Evolutionary conservation across 2,797 vertebrate species (phyloP).

Genomic region (Poeciliopsis paucimaculata): DNA sequence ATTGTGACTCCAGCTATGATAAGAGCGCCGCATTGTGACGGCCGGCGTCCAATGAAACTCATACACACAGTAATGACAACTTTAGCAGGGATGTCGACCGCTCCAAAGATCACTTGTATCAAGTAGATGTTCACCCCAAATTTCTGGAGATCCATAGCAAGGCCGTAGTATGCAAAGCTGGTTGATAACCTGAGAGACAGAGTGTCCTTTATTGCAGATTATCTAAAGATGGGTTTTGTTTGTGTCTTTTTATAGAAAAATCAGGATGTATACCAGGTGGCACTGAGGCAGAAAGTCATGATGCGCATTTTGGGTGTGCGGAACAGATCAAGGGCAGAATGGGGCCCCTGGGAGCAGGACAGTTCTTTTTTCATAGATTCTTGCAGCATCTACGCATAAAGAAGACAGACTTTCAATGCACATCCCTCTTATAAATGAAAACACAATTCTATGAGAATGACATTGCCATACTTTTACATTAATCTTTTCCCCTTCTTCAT

Average conservation of each 20-base stretch:
- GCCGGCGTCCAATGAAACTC: constrained; percentile 85
- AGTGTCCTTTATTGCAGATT: neutral
- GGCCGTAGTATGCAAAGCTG: constrained; percentile 91
- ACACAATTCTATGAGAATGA: neutral
- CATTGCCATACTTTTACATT: constrained; percentile 67
- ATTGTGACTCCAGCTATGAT: constrained; percentile 84
- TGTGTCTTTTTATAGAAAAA: neutral
- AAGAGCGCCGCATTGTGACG: constrained; percentile 82
- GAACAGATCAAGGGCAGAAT: constrained; percentile 81
- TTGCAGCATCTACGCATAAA: constrained; percentile 76
- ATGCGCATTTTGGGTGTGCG: constrained; percentile 81
- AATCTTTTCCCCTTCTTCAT: constrained; percentile 77
- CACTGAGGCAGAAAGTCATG: constrained; percentile 81
- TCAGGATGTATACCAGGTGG: constrained; percentile 80
- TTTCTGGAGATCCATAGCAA: constrained; percentile 91
- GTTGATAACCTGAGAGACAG: constrained; percentile 85
- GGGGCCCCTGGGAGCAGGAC: constrained; percentile 65
- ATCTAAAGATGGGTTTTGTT: neutral
- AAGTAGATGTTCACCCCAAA: constrained; percentile 91
- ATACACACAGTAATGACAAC: constrained; percentile 81
- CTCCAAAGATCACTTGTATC: constrained; percentile 93
- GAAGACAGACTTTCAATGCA: neutral
- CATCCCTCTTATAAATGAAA: neutral
- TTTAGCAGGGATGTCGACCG: constrained; percentile 92
- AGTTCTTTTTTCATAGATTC: constrained; percentile 86